These are phyloP conservation scores for Sarcophaga peregrina DNA, from an alignment of 1,140 invertebrate species.

Conservation along the genomic window DNA sequence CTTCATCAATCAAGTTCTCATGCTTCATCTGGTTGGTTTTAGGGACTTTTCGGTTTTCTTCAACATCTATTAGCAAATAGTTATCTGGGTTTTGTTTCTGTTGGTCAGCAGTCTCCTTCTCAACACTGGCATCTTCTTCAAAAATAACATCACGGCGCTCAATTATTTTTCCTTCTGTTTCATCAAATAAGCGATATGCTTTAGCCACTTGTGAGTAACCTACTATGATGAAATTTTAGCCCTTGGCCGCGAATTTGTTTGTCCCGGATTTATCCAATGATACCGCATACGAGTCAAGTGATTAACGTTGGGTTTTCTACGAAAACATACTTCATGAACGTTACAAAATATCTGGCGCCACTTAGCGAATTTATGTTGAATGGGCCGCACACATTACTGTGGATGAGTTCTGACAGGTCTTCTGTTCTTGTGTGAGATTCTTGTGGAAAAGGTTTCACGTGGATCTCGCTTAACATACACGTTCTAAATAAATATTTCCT, in stretches of 20 bases:
- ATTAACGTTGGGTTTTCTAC: slow-evolving; percentile 11
- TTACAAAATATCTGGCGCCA: background rate
- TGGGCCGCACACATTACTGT: slow-evolving; percentile 65
- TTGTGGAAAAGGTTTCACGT: slow-evolving; percentile 36
- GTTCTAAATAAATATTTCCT: too few species aligned
- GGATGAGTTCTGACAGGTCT: slow-evolving; percentile 58
- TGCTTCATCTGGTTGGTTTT: too few species aligned
- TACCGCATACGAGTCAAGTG: background rate
- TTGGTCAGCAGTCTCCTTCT: too few species aligned
- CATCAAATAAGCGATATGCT: too few species aligned
- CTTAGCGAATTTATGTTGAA: slow-evolving; percentile 53
- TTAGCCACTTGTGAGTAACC: background rate
- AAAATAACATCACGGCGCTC: slow-evolving; percentile 2
- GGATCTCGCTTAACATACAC: background rate
- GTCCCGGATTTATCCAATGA: background rate
- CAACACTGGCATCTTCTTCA: background rate
- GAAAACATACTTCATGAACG: slow-evolving; percentile 29
- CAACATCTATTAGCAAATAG: too few species aligned
- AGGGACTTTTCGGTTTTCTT: too few species aligned
- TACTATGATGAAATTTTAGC: slow-evolving; percentile 16
- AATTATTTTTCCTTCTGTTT: too few species aligned
- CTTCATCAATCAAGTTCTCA: background rate
- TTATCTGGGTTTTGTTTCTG: too few species aligned
- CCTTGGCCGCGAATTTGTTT: slow-evolving; percentile 19
- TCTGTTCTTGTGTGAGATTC: slow-evolving; percentile 47